Percentiles rank a stretch among this genome's conserved stretches.
Evolutionary conservation across 2,888 invertebrate genomes (phyloP).

Genomic region (Drosophila ezoana): DNA sequence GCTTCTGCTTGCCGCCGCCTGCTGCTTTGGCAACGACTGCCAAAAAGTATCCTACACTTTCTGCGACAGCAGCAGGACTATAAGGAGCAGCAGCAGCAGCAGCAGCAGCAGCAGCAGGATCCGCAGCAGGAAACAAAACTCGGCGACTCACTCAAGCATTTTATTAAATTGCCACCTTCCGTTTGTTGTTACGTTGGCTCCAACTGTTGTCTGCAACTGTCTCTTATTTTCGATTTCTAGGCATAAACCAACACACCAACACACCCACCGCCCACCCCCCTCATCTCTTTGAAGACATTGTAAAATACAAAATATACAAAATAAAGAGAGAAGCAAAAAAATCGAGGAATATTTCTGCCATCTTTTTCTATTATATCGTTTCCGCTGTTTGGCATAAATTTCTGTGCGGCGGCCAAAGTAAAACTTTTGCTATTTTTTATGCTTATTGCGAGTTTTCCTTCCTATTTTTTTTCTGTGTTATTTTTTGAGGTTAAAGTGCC

Average conservation of each 20-base stretch:
- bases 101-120: constrained; percentile 18
- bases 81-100: constrained; percentile 12
- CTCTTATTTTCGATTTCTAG: constrained; percentile 68
- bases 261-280: background rate
- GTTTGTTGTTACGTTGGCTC: constrained; percentile 68
- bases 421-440: constrained; percentile 57
- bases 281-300: constrained; percentile 1
- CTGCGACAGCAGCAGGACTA: constrained; percentile 10
- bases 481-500: constrained; percentile 70
- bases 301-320: constrained; percentile 5
- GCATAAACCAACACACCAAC: constrained; percentile 43
- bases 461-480: constrained; percentile 19
- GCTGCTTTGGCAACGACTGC: constrained; percentile 39
- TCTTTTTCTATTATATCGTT: constrained; percentile 78
- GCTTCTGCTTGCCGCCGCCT: constrained; percentile 31
- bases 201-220: constrained; percentile 50
- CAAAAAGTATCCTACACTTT: constrained; percentile 74
- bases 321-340: constrained; percentile 7
- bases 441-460: constrained; percentile 44
- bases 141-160: constrained; percentile 81
- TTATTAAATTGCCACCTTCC: constrained; percentile 84
- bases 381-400: constrained; percentile 72
- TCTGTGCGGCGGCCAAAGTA: constrained; percentile 42
- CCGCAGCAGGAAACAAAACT: constrained; percentile 74
- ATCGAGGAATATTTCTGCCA: constrained; percentile 62